These are phyloP conservation scores for Pangasius sanitwongsei DNA, from an alignment of 2,797 vertebrate species.

Conservation along the genomic window DNA sequence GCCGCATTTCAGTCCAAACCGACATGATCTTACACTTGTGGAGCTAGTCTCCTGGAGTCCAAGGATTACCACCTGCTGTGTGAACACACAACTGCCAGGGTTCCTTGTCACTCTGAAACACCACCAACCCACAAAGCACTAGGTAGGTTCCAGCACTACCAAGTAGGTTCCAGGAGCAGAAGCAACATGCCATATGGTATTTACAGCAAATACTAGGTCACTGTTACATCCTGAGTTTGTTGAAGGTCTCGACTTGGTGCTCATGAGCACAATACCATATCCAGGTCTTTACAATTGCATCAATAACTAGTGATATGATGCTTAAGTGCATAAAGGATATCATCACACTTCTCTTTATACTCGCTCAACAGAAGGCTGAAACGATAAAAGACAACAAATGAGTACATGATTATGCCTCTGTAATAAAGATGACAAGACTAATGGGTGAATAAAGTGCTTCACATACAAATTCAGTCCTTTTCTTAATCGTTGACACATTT, in stretches of 20 bases:
- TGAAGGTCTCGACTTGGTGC: neutral
- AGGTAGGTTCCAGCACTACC: no score
- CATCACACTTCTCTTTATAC: slow-evolving; percentile 86
- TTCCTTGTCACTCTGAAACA: neutral
- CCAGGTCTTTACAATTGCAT: neutral
- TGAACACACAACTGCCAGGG: no score
- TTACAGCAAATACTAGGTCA: neutral
- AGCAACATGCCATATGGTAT: neutral
- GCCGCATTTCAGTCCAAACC: no score
- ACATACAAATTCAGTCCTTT: neutral
- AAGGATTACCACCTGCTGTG: no score
- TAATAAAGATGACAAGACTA: neutral
- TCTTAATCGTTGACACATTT: neutral
- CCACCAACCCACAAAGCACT: neutral
- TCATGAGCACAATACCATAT: neutral
- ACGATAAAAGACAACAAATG: slow-evolving; percentile 5
- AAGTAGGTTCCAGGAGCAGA: neutral
- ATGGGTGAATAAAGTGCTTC: neutral
- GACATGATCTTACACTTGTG: no score
- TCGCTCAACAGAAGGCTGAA: slow-evolving; percentile 77
- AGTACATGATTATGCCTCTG: neutral
- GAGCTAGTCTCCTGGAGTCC: no score
- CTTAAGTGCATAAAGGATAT: slow-evolving; percentile 80
- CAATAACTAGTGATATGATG: neutral
- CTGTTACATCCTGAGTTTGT: neutral